These are phyloP conservation scores for Heliopora coerulea DNA, from an alignment of 92 coral and sea anemone genomes.

Conservation along the genomic window DNA sequence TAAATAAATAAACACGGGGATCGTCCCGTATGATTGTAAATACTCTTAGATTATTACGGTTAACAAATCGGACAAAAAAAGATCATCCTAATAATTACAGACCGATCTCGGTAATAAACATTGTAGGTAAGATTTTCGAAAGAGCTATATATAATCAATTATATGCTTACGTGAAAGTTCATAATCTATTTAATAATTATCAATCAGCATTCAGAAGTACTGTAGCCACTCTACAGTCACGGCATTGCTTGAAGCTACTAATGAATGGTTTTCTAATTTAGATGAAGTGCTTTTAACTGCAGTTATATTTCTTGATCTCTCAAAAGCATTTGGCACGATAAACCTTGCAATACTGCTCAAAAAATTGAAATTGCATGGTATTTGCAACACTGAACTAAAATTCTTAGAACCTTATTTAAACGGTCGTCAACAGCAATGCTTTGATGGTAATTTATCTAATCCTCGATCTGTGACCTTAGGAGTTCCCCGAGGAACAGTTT, in stretches of 20 bases:
- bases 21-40: constrained; percentile 11
- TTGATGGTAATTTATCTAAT: not conserved
- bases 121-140: constrained; percentile 26
- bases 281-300: constrained; percentile 8
- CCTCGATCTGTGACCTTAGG: not conserved
- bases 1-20: not conserved
- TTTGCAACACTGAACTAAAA: not conserved
- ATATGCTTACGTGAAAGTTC: not conserved
- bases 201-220: constrained; percentile 24
- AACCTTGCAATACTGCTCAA: not conserved
- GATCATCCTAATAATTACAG: constrained; percentile 14
- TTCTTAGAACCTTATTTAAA: not conserved
- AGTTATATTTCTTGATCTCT: constrained; percentile 4
- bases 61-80: not conserved
- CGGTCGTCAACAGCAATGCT: constrained; percentile 6
- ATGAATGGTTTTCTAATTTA: constrained; percentile 13
- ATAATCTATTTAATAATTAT: not conserved
- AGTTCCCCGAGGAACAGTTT: constrained; percentile 7
- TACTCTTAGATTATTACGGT: not conserved
- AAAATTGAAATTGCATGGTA: not conserved
- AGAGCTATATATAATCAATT: constrained; percentile 10
- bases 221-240: constrained; percentile 27
- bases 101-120: constrained; percentile 12
- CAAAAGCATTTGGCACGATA: constrained; percentile 3
- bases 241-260: constrained; percentile 30